Conservation (phyloP, 2,888 invertebrate species). For the Hirudinaria manillensis region DNA sequence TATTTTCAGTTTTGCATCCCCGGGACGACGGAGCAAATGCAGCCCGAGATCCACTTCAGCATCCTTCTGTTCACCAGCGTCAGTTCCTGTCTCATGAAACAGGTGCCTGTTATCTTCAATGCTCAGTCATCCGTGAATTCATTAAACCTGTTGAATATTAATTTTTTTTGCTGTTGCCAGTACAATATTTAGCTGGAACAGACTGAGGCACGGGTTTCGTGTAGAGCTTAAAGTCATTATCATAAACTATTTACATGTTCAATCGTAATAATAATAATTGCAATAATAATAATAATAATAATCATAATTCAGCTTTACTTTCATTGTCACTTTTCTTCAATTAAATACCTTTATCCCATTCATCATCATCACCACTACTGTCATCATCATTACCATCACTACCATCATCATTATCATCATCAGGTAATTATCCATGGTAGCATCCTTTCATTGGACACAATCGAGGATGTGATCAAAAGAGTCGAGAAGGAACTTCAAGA, state of each 20-base stretch:
- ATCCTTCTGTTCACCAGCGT: conserved; percentile 73
- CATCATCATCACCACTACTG: no score
- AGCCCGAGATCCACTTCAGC: conserved; percentile 68
- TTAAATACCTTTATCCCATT: no score
- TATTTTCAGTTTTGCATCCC: conserved; percentile 64
- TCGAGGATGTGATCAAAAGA: conserved; percentile 60
- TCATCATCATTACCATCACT: background rate
- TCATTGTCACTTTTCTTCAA: no score
- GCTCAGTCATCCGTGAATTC: background rate
- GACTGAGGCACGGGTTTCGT: no score
- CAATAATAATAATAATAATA: no score
- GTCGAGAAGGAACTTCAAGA: conserved; percentile 61
- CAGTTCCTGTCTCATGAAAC: conserved; percentile 66
- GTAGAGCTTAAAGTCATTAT: no score
- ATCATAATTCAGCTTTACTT: background rate
- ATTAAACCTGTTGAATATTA: conserved; percentile 7
- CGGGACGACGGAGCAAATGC: conserved; percentile 62
- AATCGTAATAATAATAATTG: no score
- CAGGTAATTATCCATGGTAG: conserved; percentile 66
- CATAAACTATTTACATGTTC: no score
- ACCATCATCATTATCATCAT: background rate
- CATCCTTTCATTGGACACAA: conserved; percentile 61
- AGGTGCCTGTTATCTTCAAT: conserved; percentile 54
- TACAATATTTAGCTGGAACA: background rate
- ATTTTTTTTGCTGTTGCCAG: background rate